Evolutionary conservation across 2,113 vertebrate genomes (phyloP).

Genomic region (Lipotes vexillifer): DNA sequence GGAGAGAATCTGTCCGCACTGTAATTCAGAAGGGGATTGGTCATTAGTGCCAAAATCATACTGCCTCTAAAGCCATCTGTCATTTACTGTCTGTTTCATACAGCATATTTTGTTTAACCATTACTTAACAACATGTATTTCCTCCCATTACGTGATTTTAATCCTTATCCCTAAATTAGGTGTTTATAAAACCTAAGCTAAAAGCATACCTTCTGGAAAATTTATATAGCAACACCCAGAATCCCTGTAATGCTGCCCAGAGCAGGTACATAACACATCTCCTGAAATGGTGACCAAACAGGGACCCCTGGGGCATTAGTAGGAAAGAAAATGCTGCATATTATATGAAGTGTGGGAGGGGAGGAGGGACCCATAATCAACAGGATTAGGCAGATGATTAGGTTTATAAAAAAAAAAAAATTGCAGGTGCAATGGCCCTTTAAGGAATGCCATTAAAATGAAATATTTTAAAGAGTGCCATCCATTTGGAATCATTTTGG

Average conservation of each 20-base stretch:
- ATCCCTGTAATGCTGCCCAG: background rate
- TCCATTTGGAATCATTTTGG: slow-evolving; percentile 8
- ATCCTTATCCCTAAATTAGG: background rate
- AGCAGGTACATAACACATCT: background rate
- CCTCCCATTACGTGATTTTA: background rate
- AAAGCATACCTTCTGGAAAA: background rate
- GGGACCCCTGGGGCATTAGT: background rate
- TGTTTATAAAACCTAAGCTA: background rate
- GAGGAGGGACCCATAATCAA: background rate
- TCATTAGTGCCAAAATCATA: background rate
- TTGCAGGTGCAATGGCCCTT: background rate
- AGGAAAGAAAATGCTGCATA: background rate
- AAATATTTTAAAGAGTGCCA: slow-evolving; percentile 13
- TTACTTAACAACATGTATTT: background rate
- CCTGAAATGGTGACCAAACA: background rate
- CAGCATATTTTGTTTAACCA: background rate
- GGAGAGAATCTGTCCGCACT: background rate
- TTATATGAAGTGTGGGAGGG: background rate
- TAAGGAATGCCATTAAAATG: background rate
- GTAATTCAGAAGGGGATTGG: background rate
- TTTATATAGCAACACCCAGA: background rate
- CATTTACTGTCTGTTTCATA: background rate
- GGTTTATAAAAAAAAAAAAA: background rate
- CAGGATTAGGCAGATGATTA: background rate
- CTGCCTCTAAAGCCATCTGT: background rate